These are phyloP conservation scores for Drosophila pachea DNA, from an alignment of 1,140 invertebrate species.

Conservation along the genomic window DNA sequence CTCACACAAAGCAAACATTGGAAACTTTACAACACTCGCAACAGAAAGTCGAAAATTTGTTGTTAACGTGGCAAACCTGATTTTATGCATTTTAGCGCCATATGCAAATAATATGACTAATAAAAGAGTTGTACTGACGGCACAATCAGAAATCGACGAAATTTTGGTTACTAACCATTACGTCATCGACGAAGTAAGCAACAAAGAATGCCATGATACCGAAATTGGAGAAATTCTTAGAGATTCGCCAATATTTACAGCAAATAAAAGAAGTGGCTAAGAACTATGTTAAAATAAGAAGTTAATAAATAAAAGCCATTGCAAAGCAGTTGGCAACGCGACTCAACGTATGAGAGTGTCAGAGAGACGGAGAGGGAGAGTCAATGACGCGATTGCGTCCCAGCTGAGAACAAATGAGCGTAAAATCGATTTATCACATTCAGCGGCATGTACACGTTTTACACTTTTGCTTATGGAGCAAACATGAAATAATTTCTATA, in stretches of 20 bases:
- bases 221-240: not conserved
- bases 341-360: slow-evolving; percentile 14
- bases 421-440: slow-evolving; percentile 72
- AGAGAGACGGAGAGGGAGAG: slow-evolving; percentile 11
- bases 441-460: slow-evolving; percentile 47
- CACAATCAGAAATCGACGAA: not conserved
- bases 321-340: slow-evolving; percentile 39
- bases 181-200: slow-evolving; percentile 42
- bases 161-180: slow-evolving; percentile 16
- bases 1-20: slow-evolving; percentile 16
- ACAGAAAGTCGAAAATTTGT: slow-evolving; percentile 7
- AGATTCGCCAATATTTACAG: slow-evolving; percentile 7
- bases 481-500: slow-evolving; percentile 8
- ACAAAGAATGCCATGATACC: not conserved
- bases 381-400: slow-evolving; percentile 4
- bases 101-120: slow-evolving; percentile 5
- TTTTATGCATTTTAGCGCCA: not conserved
- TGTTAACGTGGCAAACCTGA: slow-evolving; percentile 31
- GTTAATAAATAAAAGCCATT: slow-evolving; percentile 32
- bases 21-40: slow-evolving; percentile 14
- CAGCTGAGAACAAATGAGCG: slow-evolving; percentile 42
- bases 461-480: slow-evolving; percentile 20
- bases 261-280: not conserved
- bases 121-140: slow-evolving; percentile 15
- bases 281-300: slow-evolving; percentile 29